A percentile compares a stretch with the other conserved stretches of the same genome.
Evolutionary conservation across 1,140 invertebrate genomes (phyloP).

Genomic region (Drusus annulatus): DNA sequence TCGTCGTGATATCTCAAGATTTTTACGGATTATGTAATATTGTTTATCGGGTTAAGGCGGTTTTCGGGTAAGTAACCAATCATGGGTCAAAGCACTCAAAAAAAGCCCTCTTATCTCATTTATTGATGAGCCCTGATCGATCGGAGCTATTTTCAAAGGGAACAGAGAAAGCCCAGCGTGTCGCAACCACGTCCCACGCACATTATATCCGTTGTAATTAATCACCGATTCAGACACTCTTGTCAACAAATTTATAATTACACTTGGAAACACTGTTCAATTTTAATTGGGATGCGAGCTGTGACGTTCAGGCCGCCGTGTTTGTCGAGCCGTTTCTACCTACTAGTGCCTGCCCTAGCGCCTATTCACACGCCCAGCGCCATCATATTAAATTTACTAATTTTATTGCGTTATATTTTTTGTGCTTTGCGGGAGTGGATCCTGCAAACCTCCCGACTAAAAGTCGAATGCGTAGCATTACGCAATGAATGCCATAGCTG

Average conservation of each 20-base stretch:
- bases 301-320: too few relatives aligned
- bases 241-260: conserved; percentile 30
- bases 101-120: conserved; percentile 12
- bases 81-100: conserved; percentile 8
- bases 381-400: too few relatives aligned
- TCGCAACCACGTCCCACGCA: conserved; percentile 23
- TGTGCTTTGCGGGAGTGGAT: too few relatives aligned
- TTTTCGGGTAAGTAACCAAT: not conserved
- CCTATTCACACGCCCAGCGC: too few relatives aligned
- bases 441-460: too few relatives aligned
- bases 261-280: not conserved
- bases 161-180: conserved; percentile 26
- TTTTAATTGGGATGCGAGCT: not conserved
- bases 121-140: conserved; percentile 17
- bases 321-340: too few relatives aligned
- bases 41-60: not conserved
- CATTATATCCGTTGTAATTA: conserved; percentile 5
- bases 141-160: not conserved
- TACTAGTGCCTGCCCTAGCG: too few relatives aligned
- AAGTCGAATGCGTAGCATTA: too few relatives aligned
- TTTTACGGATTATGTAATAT: not conserved
- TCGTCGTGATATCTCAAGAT: not conserved
- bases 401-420: too few relatives aligned
- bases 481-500: too few relatives aligned
- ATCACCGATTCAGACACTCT: conserved; percentile 5